These are phyloP conservation scores for Neopipo cinnamomea DNA, from an alignment of 2,113 vertebrate genomes.

Conservation along the genomic window DNA sequence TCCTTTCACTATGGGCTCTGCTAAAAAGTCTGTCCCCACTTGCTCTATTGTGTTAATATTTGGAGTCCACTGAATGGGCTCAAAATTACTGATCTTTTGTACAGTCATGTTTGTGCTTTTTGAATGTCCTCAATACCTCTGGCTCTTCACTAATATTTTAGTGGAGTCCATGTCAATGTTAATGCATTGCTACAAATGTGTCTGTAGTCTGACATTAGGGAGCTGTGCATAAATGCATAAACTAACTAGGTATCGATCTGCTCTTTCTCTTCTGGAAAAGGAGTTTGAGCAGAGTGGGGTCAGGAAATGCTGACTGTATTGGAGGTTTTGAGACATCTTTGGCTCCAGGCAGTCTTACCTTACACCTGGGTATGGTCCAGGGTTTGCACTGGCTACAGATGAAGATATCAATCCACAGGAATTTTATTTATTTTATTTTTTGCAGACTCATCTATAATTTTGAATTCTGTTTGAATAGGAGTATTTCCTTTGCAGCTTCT, in stretches of 20 bases:
- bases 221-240: not conserved
- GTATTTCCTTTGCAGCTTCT: not conserved
- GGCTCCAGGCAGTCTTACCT: slow-evolving; percentile 50
- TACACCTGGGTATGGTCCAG: not conserved
- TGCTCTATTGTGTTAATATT: not conserved
- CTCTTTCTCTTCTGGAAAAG: not conserved
- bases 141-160: not conserved
- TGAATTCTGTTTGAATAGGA: not conserved
- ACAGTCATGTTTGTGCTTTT: not conserved
- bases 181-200: not conserved
- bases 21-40: not conserved
- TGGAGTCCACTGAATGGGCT: not conserved
- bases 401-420: not conserved
- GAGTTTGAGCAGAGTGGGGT: not conserved
- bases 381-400: not conserved
- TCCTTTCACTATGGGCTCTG: not conserved
- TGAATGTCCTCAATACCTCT: not conserved
- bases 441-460: not conserved
- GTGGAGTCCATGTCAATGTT: not conserved
- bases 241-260: slow-evolving; percentile 30
- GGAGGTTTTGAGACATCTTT: not conserved
- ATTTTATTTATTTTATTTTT: not conserved
- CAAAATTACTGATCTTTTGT: not conserved
- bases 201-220: not conserved
- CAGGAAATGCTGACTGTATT: not conserved